These are phyloP conservation scores for Vicugna pacos DNA, from an alignment of 2,113 vertebrate genomes.

Conservation along the genomic window DNA sequence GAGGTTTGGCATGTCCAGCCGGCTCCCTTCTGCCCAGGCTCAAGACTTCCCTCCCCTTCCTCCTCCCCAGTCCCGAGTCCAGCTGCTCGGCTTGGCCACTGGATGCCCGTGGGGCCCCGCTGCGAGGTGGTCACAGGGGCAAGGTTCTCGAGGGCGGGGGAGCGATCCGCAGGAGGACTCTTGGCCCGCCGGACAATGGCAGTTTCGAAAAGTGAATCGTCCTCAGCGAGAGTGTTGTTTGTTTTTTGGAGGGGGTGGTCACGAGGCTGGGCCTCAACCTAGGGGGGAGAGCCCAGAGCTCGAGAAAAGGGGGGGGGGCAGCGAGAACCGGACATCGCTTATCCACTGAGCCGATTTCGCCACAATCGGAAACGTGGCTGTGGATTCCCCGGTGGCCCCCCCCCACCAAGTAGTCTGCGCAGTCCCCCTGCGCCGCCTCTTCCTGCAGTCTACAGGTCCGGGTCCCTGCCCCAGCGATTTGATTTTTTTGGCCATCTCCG, in stretches of 20 bases:
- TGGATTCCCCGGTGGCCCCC: conserved; percentile 22
- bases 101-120: conserved; percentile 58
- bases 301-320: background rate
- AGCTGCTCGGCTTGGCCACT: conserved; percentile 37
- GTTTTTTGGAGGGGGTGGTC: conserved; percentile 78
- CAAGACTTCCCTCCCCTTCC: background rate
- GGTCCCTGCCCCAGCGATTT: background rate
- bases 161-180: conserved; percentile 41
- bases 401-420: conserved; percentile 50
- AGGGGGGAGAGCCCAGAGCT: conserved; percentile 62
- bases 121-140: conserved; percentile 57
- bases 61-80: conserved; percentile 49
- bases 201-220: conserved; percentile 74
- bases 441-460: conserved; percentile 24
- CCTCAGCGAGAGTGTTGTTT: conserved; percentile 69
- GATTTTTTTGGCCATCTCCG: conserved; percentile 53
- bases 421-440: conserved; percentile 62
- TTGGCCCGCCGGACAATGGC: conserved; percentile 73
- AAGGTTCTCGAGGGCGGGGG: conserved; percentile 43
- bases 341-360: conserved; percentile 70
- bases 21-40: background rate
- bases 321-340: conserved; percentile 68
- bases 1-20: conserved; percentile 53
- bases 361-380: conserved; percentile 73
- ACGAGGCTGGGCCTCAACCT: conserved; percentile 72